Evolutionary conservation across 1,140 invertebrate genomes (phyloP), one percentile per base, ranked within the genome.

Genomic region (Papilio machaon): DNA sequence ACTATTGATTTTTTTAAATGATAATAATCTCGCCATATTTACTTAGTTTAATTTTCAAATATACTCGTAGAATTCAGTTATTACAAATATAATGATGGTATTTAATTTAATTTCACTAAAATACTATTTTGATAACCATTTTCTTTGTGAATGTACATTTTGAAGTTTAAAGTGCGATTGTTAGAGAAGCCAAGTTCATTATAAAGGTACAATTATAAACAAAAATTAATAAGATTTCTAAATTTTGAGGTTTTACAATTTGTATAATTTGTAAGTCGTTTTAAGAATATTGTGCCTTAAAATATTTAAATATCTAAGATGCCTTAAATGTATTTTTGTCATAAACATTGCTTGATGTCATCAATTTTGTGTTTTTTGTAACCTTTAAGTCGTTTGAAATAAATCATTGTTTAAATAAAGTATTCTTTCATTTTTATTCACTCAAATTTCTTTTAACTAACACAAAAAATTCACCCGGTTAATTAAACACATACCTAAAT

Each of bases 321-420:
- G 47, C 46, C 15, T 76, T 52, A 54, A 6, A 30, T 35, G 47
- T 76, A 76, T 52, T 30, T 30, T 30, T 76, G 49, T 52, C 74
- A 23, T 23, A 49, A 76, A 76, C 47, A 76, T 67, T 67, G 47
- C 19, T 76, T 30, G 7, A 74, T 54, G 19, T 76, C 49, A 19
- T 75, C 9, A 13, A 35, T 54, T 30, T 52, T 76, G 47, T 30
- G 19, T 47, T 76, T 52, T 30, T 76, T 76, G 73, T 74, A 76
- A 52, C 47, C 13, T 76, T 74, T 74, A 74, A 74, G 47, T 76
- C 15, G 35, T 73, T 73, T 73, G 73, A 73, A 73, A 73, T 73
- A 73, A 46, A 73, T 46, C 43, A 38, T 73, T 47, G 73, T 73
- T 73, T 73, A 38, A 47, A 73, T 47, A 19, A 43, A 73, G 10